phyloP scores from a whole-genome alignment of 2,888 invertebrate species.

The Cheilosia variabilis region DNA sequence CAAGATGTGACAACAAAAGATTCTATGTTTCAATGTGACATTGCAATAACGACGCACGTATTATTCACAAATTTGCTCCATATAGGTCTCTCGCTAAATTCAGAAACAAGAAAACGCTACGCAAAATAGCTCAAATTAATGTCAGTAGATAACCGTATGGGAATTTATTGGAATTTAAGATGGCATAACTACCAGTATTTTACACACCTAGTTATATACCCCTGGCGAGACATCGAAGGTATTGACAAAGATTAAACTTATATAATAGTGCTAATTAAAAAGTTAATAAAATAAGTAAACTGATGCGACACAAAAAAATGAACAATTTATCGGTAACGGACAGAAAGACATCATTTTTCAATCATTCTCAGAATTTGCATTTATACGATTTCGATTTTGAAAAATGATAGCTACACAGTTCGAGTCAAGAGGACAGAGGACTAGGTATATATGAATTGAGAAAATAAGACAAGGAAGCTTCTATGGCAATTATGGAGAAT shows the following conservation, averaged over 20 bases:
- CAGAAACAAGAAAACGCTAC: too few species aligned
- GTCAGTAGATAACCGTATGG: too few species aligned
- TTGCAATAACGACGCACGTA: too few species aligned
- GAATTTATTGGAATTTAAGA: too few species aligned
- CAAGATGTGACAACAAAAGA: too few species aligned
- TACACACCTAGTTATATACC: too few species aligned
- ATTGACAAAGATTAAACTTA: not conserved
- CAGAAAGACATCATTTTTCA: constrained; percentile 63
- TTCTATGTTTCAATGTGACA: too few species aligned
- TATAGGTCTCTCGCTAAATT: too few species aligned
- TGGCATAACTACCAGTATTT: too few species aligned
- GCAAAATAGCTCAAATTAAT: too few species aligned
- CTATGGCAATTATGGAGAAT: not conserved
- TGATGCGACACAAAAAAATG: constrained; percentile 14
- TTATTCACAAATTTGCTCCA: too few species aligned
- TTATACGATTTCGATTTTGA: constrained; percentile 72
- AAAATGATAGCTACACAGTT: constrained; percentile 43
- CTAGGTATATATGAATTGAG: not conserved
- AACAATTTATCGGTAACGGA: constrained; percentile 3
- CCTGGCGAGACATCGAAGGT: too few species aligned
- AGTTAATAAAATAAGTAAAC: not conserved
- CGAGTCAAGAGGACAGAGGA: not conserved
- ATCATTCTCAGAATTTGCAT: constrained; percentile 71
- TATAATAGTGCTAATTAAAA: not conserved
- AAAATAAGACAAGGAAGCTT: not conserved